Conservation (phyloP, 2,113 vertebrate genomes). For the Asarcornis scutulata region DNA sequence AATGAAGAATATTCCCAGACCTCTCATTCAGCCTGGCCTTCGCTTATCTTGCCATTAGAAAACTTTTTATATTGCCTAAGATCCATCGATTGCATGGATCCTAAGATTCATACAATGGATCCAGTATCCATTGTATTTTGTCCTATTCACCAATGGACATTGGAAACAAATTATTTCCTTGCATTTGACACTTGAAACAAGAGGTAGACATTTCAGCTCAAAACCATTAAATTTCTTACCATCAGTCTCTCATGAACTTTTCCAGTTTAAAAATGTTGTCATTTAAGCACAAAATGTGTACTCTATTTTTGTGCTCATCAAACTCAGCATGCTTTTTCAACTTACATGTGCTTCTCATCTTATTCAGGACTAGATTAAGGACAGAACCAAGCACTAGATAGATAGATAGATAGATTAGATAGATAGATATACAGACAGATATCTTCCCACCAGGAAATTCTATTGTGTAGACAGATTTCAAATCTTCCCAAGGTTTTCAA, state of each 20-base stretch:
- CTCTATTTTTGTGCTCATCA: not conserved
- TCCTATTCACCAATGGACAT: accelerated
- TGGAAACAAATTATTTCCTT: not conserved
- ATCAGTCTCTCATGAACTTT: no score
- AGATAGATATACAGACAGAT: not conserved
- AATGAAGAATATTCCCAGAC: not conserved
- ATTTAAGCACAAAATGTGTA: not conserved
- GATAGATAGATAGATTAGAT: no score
- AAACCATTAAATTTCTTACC: no score
- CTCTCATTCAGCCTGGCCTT: not conserved
- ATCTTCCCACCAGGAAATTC: not conserved
- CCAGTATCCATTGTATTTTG: not conserved
- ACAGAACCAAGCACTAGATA: not conserved
- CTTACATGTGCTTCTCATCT: not conserved
- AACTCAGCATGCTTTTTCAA: not conserved
- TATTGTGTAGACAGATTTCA: not conserved
- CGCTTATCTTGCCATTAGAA: not conserved
- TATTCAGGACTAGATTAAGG: not conserved
- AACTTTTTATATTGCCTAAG: not conserved
- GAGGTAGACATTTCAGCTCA: no score
- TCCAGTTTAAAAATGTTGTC: no score
- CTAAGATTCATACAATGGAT: no score
- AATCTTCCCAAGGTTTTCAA: not conserved
- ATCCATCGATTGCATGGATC: no score
- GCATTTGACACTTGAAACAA: not conserved